Base-by-base conservation (phyloP, 2,888 invertebrate genomes). In the Xanthorhoe spadicearia region DNA sequence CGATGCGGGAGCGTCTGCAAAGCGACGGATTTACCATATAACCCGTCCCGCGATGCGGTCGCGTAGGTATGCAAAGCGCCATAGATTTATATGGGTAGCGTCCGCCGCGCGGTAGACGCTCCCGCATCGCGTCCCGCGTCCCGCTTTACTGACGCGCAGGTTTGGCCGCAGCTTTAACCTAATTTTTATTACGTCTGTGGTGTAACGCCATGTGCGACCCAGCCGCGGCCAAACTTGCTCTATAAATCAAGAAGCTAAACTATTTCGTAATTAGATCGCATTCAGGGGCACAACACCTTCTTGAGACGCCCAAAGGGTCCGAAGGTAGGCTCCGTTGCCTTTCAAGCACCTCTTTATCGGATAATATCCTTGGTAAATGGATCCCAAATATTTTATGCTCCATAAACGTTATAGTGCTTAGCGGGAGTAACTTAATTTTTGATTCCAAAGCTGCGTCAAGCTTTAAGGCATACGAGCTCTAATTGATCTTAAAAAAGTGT, bases 231-330 rank as follows among this genome's bases (percentile, higher is more conserved):
- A 80, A 93, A 93, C 92, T 93, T 92, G 86, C 90, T 90, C 92
- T 92, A 93, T 93, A 93, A 93, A 93, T 93, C 93, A 93, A 93
- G 92, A 90, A 93, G 92, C 88, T 88, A 92, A 93, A 93, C 93
- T 93, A 93, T 93, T 93, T 89, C 87, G 93, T 92, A 93, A 93
- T 93, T 93, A 93, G 93, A 93, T 93, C 92, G 92, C 87, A 90
- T 93, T 93, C 92, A 93, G 92, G 88, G 86, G 89, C 86, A 89
- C 88, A 89, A 92, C 92, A 92, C 92, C 92, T 83, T 82, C 87
- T 90, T 90, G 88, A 90, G 88, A 86, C 85, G 87, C 86, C 89
- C 87, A 82, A 86, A 90, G 90, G 92, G 89, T 86, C 88, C 87
- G 83, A 86, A 90, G 89, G 90, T 91, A 90, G 82, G 88, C 83